phyloP scores from a whole-genome alignment of 2,888 invertebrate species.

The Blomia tropicalis region DNA sequence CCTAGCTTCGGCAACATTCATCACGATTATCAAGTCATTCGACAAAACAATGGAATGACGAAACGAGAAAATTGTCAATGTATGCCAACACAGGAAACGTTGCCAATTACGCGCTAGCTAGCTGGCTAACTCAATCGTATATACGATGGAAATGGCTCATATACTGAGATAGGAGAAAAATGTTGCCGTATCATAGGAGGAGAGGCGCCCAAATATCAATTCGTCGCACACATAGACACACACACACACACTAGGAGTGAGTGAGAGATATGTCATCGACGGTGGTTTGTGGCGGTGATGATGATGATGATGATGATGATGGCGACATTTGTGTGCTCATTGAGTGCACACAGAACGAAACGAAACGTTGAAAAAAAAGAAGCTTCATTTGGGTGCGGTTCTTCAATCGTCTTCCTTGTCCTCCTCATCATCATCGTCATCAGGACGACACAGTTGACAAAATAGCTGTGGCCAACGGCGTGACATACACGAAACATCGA shows the following conservation, averaged over 20 bases:
- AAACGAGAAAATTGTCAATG: neutral
- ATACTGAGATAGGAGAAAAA: too few relatives aligned
- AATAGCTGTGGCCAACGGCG: neutral
- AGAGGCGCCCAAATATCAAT: constrained; percentile 14
- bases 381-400: constrained; percentile 1
- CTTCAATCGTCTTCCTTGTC: neutral
- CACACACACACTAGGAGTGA: too few relatives aligned
- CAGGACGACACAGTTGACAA: constrained; percentile 9
- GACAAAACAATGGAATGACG: constrained; percentile 3
- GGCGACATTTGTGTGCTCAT: neutral
- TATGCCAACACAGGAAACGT: constrained; percentile 15
- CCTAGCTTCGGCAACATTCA: neutral
- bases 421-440: too few relatives aligned
- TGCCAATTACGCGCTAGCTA: constrained; percentile 5
- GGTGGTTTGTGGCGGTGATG: neutral
- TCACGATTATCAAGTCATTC: constrained; percentile 5
- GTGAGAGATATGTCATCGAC: constrained; percentile 9
- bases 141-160: too few relatives aligned
- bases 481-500: too few relatives aligned
- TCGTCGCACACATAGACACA: neutral
- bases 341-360: neutral
- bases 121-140: too few relatives aligned
- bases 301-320: neutral
- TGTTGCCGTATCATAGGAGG: too few relatives aligned
- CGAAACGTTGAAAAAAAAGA: neutral